Evolutionary conservation across 2,797 vertebrate species (phyloP).

Genomic region (Geotrypetes seraphini): DNA sequence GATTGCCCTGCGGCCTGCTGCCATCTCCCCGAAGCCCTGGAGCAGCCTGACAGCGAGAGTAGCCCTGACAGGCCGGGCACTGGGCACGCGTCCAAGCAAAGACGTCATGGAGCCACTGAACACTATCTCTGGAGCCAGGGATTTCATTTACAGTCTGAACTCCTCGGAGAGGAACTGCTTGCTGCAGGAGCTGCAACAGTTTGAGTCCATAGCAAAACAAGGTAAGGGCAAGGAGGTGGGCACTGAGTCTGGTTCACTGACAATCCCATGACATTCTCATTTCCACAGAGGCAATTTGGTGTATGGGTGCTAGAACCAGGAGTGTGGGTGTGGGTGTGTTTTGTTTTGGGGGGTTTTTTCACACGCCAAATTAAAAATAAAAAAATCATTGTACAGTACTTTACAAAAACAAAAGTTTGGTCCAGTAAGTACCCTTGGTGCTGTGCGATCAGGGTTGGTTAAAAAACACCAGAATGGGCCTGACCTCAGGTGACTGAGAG

Average conservation of each 20-base stretch:
- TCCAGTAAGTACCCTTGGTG: no score
- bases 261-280: no score
- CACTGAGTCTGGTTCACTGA: no score
- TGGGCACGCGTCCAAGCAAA: constrained; percentile 85
- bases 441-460: no score
- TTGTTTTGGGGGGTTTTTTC: no score
- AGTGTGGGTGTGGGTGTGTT: no score
- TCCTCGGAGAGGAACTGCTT: constrained; percentile 80
- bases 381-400: no score
- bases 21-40: constrained; percentile 15
- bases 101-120: constrained; percentile 85
- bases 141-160: constrained; percentile 92
- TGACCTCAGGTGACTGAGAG: no score
- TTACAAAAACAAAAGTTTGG: no score
- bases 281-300: not conserved
- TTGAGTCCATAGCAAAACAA: constrained; percentile 95
- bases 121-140: constrained; percentile 81
- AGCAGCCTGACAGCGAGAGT: not conserved
- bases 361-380: no score
- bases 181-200: constrained; percentile 84
- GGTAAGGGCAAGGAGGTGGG: constrained; percentile 61
- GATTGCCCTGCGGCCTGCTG: constrained; percentile 16
- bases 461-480: no score
- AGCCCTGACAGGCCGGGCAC: constrained; percentile 37
- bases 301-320: not conserved